Evolutionary conservation across 2,888 invertebrate genomes (phyloP), one percentile per base, ranked within the genome.

Genomic region (Sphaerophoria taeniata): DNA sequence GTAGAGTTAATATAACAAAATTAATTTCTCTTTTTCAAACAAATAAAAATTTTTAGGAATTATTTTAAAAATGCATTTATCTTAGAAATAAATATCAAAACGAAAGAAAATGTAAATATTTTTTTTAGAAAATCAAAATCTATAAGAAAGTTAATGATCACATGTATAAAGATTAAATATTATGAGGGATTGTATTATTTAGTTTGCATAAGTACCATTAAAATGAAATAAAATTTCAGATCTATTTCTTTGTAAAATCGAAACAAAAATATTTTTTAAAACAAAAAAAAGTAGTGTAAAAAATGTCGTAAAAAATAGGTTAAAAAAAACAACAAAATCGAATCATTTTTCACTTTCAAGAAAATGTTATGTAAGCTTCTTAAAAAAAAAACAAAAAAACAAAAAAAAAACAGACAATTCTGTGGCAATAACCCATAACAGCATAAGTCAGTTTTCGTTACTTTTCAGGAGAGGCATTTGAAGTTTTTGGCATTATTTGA

Each of bases 301-400:
- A 31, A 53, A 49, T 43, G 9, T 12, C 63, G 14, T 31, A 2
- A 31, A 55, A 82, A 61, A 61, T 7, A 39, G 3, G 12, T 43
- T 4, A 36, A 67, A 83, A 61, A 43, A 80, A 58, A 80, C 39
- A 34, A 6, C 16, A 36, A 55, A 56, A 47, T 36, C 12, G 51
- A 51, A n/a, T 1, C 3, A 65, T 12, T 53, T 67, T 67, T 12
- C 49, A 34, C 39, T 39, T 61, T 39, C 67, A 61, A 78, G 58
- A 79, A 67, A 80, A 69, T 55, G 53, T 75, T 75, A 75, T 61
- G 72, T 72, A 61, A 76, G 84, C 75, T 75, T 80, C 47, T 79
- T n/a, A n/a, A n/a, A n/a, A n/a, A n/a, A 69, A 55, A 14, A 79
- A 49, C 71, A 11, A 45, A 67, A 47, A 60, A 70, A n/a, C 5